These are phyloP conservation scores for Spilogale gracilis DNA, from an alignment of 2,113 vertebrate genomes.

Conservation along the genomic window DNA sequence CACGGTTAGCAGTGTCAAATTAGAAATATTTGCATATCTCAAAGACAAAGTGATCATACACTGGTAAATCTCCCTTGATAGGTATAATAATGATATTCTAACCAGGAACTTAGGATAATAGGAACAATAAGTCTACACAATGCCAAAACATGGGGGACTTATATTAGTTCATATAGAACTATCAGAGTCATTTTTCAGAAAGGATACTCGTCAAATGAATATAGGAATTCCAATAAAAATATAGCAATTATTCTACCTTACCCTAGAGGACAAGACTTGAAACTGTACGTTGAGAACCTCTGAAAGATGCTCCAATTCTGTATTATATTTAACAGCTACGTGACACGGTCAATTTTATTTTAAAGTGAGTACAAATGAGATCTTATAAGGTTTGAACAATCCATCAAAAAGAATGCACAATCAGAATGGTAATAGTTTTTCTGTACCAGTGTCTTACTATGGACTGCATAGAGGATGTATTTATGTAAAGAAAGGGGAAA, in stretches of 20 bases:
- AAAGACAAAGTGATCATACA: slow-evolving; percentile 53
- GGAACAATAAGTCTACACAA: background rate
- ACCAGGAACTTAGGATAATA: background rate
- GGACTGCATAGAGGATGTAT: background rate
- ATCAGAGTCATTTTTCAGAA: slow-evolving; percentile 33
- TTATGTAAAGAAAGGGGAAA: background rate
- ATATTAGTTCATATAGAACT: background rate
- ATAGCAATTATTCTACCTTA: background rate
- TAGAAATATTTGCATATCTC: slow-evolving; percentile 74
- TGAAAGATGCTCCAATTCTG: background rate
- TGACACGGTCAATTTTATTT: slow-evolving; percentile 39
- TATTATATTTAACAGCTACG: background rate
- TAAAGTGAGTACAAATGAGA: slow-evolving; percentile 28
- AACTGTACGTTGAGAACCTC: background rate
- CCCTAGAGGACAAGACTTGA: background rate
- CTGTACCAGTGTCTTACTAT: background rate
- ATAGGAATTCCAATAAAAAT: slow-evolving; percentile 1
- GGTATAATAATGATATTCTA: slow-evolving; percentile 38
- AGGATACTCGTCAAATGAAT: slow-evolving; percentile 24
- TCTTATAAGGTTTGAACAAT: background rate
- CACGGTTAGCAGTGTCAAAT: slow-evolving; percentile 71
- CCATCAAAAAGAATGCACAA: background rate
- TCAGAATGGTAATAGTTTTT: background rate
- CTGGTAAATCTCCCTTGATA: slow-evolving; percentile 16
- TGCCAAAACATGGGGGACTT: background rate